phyloP scores from a whole-genome alignment of 2,113 vertebrate genomes.

The Tenrec ecaudatus region DNA sequence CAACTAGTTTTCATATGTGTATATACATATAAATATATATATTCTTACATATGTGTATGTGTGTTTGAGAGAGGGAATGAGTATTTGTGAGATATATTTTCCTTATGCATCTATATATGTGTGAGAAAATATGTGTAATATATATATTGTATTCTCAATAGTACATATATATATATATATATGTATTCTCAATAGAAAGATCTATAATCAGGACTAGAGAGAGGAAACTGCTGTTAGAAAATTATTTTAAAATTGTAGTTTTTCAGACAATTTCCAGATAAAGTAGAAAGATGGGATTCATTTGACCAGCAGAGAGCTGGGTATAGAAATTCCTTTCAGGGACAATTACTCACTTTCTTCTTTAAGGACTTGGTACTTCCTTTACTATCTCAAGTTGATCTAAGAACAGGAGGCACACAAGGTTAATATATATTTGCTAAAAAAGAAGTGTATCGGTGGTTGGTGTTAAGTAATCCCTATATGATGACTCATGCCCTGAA shows the following conservation, averaged over 20 bases:
- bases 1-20: neutral
- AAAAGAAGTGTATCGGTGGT: too few species aligned
- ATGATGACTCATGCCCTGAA: too few species aligned
- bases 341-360: conserved; percentile 10
- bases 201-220: neutral
- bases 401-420: neutral
- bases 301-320: neutral
- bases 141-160: too few species aligned
- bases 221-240: neutral
- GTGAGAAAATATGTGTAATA: too few species aligned
- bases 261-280: neutral
- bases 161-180: neutral
- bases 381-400: neutral
- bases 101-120: too few species aligned
- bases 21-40: too few species aligned
- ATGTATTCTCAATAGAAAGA: neutral
- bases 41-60: too few species aligned
- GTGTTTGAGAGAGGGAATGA: too few species aligned
- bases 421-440: conserved; percentile 29
- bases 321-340: neutral
- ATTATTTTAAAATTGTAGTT: neutral
- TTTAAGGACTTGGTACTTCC: neutral
- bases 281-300: neutral
- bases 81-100: too few species aligned
- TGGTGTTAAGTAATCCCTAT: too few species aligned